phyloP scores from a whole-genome alignment of 2,888 invertebrate species.

The Pelosia muscerda region DNA sequence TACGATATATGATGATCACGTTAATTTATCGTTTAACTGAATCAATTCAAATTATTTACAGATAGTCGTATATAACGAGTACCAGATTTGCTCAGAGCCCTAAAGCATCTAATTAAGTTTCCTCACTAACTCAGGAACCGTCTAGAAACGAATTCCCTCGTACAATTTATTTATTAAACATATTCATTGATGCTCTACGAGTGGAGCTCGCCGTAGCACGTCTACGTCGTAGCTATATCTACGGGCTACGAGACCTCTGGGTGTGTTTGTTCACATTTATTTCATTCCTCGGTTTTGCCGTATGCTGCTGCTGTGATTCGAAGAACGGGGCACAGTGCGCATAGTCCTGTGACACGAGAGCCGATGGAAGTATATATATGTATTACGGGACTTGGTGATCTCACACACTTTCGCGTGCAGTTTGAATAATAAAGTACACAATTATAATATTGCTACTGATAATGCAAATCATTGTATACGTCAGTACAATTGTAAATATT shows the following conservation, averaged over 20 bases:
- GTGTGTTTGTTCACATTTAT: slow-evolving; percentile 24
- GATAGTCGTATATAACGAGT: background rate
- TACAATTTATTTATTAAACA: slow-evolving; percentile 26
- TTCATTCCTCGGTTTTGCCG: slow-evolving; percentile 26
- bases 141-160: slow-evolving; percentile 12
- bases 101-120: slow-evolving; percentile 10
- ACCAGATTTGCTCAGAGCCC: background rate
- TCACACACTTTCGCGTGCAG: too few species aligned
- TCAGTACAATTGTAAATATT: too few species aligned
- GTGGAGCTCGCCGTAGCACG: slow-evolving; percentile 31
- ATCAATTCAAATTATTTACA: background rate
- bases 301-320: background rate
- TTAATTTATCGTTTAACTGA: too few species aligned
- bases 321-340: background rate
- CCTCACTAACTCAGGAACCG: slow-evolving; percentile 14
- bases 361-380: background rate
- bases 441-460: too few species aligned
- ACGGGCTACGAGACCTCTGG: slow-evolving; percentile 46
- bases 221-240: slow-evolving; percentile 40
- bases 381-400: background rate
- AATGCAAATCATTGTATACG: too few species aligned
- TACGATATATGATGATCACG: too few species aligned
- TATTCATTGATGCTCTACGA: slow-evolving; percentile 30
- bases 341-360: background rate
- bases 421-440: too few species aligned